Evolutionary conservation across 2,888 invertebrate species (phyloP), one percentile per base, ranked within the genome.

Genomic region (Chloroclystis v-ata): DNA sequence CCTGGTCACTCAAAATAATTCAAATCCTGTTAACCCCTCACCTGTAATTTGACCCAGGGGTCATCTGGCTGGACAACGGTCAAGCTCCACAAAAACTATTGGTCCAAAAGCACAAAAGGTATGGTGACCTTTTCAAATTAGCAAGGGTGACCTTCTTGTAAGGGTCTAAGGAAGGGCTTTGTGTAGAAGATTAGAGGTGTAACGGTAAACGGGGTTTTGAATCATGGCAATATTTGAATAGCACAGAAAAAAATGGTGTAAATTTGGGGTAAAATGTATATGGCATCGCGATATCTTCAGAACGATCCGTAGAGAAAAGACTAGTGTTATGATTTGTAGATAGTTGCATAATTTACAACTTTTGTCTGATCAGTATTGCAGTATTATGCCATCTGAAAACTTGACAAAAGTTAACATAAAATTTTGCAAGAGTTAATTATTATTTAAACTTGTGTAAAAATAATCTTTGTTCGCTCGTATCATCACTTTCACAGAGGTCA

Each of bases 61-160:
- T 86, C 83, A 82, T 76, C 78, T 82, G 81, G 82, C 68, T 51
- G 70, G 67, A 78, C 78, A 82, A 81, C 72, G 70, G 72, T 72
- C 54, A 69, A 61, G 60, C 54, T 49, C 54, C 60, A 62, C 73
- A 82, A 80, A 79, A 80, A 74, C 59, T 63, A 83, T 84, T 84
- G 85, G 84, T 69, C 69, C 61, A 61, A 50, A 43, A 60, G 25
- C 74, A 72, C 82, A 82, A 72, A 20, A 65, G 65, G 55, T 45
- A 35, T 46, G 51, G 33, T 78, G 75, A 79, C 83, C 83, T 79
- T 40, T 67, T 68, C 49, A 60, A 76, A 75, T 79, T 74, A 70
- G 54, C 57, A 59, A 51, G 60, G 61, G 66, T 75, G 78, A 79
- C 79, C 82, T 74, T 68, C 70, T 62, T 35, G 35, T 20, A 35